Base-by-base conservation (phyloP, 2,888 invertebrate species). In the Griposia aprilina region DNA sequence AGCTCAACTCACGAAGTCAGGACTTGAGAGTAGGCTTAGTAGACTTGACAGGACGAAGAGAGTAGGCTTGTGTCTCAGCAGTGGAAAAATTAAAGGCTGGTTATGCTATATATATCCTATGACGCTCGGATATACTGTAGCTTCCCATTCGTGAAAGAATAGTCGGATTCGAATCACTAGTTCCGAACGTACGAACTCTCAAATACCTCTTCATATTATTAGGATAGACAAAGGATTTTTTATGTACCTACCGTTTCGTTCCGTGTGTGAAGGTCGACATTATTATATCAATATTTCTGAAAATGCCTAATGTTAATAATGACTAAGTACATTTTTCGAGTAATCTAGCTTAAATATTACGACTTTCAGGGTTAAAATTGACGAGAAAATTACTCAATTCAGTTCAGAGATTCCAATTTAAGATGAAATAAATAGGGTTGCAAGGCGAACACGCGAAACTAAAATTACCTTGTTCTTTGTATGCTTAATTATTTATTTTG, bases 401-500 rank as follows among this genome's bases (percentile, higher is more conserved):
- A 66, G 62, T 59, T 36, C 82, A 81, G 62, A 84, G 69, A 78
- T 78, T 69, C 60, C 71, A 72, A 84, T 74, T 81, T 84, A 41
- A 77, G 71, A 81, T 72, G 84, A 65, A 85, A 84, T 78, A 84
- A 84, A 78, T 75, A 81, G 71, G 65, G 71, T 50, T 78, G 78
- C 59, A 50, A 81, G 69, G 59, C 20, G 0, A n/a, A 82, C 82
- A 85, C 78, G 85, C 85, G 70, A 84, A 60, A 45, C 23, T 0
- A 45, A 45, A 50, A 84, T 82, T 63, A 78, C 23, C 57, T 70
- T 63, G 78, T 67, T 60, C 45, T 62, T 50, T 72, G 55, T 80
- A 11, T 80, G 10, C 11, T 55, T 63, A n/a, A 23, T 57, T 20
- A 48, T 63, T 45, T 50, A 50, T 77, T 77, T 62, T 67, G 7